Conservation (phyloP, 2,888 invertebrate species). For the Lithosia quadra region DNA sequence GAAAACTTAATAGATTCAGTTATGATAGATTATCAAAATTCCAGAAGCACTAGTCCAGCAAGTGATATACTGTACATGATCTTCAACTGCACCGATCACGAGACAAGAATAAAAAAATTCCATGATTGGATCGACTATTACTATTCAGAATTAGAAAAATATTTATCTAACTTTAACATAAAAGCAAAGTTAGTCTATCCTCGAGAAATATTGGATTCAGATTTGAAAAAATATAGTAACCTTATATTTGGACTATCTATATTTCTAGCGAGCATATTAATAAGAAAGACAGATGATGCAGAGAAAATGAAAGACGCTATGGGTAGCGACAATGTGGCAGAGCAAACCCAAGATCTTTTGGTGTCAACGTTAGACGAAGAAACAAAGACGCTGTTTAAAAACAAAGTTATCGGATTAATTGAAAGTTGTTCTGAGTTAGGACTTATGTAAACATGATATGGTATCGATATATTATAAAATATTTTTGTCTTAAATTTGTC, state of each 20-base stretch:
- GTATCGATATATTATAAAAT: too few relatives aligned
- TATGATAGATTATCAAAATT: conserved; percentile 64
- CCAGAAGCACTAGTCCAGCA: conserved; percentile 54
- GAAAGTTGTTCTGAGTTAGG: conserved; percentile 46
- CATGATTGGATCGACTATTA: conserved; percentile 58
- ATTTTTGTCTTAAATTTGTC: too few relatives aligned
- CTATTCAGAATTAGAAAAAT: conserved; percentile 49
- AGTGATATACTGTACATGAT: conserved; percentile 57
- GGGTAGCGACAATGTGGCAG: conserved; percentile 43
- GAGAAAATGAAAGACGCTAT: conserved; percentile 35
- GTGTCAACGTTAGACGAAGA: conserved; percentile 27
- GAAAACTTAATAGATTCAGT: conserved; percentile 48
- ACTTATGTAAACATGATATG: not conserved
- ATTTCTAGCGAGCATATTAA: conserved; percentile 36
- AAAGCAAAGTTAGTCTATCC: conserved; percentile 49
- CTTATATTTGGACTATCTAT: conserved; percentile 36
- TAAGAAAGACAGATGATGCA: conserved; percentile 50
- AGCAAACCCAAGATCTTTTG: conserved; percentile 20
- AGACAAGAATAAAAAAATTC: conserved; percentile 50
- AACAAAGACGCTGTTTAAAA: conserved; percentile 36
- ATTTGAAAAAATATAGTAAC: conserved; percentile 51
- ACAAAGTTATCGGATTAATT: conserved; percentile 50
- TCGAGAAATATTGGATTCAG: conserved; percentile 49
- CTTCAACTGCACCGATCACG: conserved; percentile 58
- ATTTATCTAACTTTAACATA: conserved; percentile 45